Base-by-base conservation (phyloP, 2,113 vertebrate genomes). In the Pseudopodoces humilis region DNA sequence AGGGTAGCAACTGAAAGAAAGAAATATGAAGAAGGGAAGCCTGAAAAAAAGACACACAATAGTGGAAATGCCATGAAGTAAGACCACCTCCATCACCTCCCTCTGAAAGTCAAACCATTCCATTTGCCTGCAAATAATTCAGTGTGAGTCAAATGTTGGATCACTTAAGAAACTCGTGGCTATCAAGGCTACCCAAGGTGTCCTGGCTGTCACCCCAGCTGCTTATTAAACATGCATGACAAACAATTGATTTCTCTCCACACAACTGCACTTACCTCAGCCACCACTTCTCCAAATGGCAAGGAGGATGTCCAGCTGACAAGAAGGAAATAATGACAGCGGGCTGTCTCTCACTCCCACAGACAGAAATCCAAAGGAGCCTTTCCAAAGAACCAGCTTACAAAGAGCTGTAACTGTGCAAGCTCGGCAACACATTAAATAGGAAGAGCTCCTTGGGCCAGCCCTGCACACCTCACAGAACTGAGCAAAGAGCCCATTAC, bases 111-210 rank as follows among this genome's bases (percentile, higher is more conserved):
- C 72, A 90, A 77, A 77, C 44, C 35, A 44, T 35, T 25, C 71
- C 20, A 55, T 49, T 47, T 52, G 58, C 17, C 77, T 55, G 55
- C 56, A 92, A 67, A 11, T 35, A 60, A 60, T 11, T 22, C 24
- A 14, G 31, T 4, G 0, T 9, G 46, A 85, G 39, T 63, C 44
- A 28, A 8, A 83, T 0, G 0, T 69, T 49, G 6, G 55, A 72
- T 76, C 22, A 24, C 64, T 86, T 39, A 2, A 30, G 62, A 67
- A 72, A 55, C 50, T 78, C 31, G 13, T 43, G 71, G 81, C 72
- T 15, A 65, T n/a, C 37, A 46, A 83, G 20, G 68, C 91, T 59
- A 37, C 46, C 47, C 56, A 35, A 59, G 43, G 41, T 12, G 23
- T 50, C 50, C 77, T 43, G 52, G 74, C 77, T 76, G 46, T 55